Evolutionary conservation across 1,140 invertebrate species (phyloP), one percentile per base, ranked within the genome.

Genomic region (Theocolax elegans): DNA sequence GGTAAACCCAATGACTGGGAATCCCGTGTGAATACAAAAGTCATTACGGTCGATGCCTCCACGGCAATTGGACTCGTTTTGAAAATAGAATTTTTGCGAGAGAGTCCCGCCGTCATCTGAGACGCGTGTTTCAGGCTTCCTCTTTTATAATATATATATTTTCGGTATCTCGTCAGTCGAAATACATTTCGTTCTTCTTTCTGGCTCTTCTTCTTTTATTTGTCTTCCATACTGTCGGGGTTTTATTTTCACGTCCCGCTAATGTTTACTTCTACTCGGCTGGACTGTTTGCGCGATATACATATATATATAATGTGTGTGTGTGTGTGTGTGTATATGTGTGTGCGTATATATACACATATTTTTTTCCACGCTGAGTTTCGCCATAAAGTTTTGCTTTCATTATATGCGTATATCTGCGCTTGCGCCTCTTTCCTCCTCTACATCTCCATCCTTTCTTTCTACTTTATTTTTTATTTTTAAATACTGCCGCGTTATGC

Each of bases 1-100:
- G n/a, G n/a, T n/a, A n/a, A n/a, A n/a, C n/a, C n/a, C n/a, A n/a
- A n/a, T n/a, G n/a, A n/a, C n/a, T n/a, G n/a, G n/a, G n/a, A n/a
- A n/a, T n/a, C 48, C 19, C 25, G 2, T 17, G 38, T 10, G 35
- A 54, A 38, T 64, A 19, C 19, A 53, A 53, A 51, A 53, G 19
- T 17, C 46, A 66, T 56, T 54, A 56, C 51, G 27, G 29, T 29
- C 63, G 62, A 29, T 25, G 63, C 48, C 54, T 17, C 60, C 25
- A 54, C 48, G 15, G 29, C 13, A 31, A 53, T 40, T 31, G 21
- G 21, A 42, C 31, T 38, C 21, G 48, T 53, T 66, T 54, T 56
- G 23, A 56, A 56, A 66, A 29, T 44, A 66, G 38, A 66, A 29
- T 66, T 66, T 56, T 66, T 56, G 7, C 38, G 51, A n/a, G 12